Conservation (phyloP, 2,797 vertebrate genomes). For the Chaunax sp. region DNA sequence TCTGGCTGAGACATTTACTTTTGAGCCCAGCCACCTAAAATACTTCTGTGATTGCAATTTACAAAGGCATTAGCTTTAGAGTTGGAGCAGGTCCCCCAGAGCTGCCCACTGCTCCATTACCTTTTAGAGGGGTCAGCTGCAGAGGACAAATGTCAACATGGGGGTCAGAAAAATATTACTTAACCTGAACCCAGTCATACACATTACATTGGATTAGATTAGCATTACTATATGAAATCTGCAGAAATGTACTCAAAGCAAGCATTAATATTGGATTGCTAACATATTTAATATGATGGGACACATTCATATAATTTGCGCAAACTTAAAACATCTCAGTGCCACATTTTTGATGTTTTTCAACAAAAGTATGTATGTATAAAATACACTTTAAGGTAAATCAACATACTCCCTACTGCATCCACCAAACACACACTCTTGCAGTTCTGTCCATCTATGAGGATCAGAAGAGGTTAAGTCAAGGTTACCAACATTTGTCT, state of each 20-base stretch:
- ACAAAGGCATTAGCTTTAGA: slow-evolving; percentile 1
- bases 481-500: slow-evolving; percentile 76
- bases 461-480: slow-evolving; percentile 51
- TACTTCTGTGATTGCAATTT: neutral
- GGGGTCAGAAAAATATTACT: neutral
- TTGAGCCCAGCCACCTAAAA: slow-evolving; percentile 6
- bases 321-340: too few relatives aligned
- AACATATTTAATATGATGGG: too few relatives aligned
- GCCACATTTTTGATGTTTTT: too few relatives aligned
- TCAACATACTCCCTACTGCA: neutral
- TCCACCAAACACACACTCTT: slow-evolving; percentile 8
- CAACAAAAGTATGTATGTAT: too few relatives aligned
- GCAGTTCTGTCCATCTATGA: slow-evolving; percentile 13
- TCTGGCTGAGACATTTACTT: slow-evolving; percentile 14
- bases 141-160: neutral
- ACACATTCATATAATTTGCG: too few relatives aligned
- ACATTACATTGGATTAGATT: neutral
- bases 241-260: too few relatives aligned
- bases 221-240: neutral
- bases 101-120: neutral
- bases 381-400: too few relatives aligned
- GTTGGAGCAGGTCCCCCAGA: slow-evolving; percentile 13
- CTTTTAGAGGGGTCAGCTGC: slow-evolving; percentile 14
- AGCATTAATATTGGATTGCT: too few relatives aligned
- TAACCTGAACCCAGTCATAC: neutral